Base-by-base conservation (phyloP, 2,797 vertebrate species). In the Lepus oiostolus region DNA sequence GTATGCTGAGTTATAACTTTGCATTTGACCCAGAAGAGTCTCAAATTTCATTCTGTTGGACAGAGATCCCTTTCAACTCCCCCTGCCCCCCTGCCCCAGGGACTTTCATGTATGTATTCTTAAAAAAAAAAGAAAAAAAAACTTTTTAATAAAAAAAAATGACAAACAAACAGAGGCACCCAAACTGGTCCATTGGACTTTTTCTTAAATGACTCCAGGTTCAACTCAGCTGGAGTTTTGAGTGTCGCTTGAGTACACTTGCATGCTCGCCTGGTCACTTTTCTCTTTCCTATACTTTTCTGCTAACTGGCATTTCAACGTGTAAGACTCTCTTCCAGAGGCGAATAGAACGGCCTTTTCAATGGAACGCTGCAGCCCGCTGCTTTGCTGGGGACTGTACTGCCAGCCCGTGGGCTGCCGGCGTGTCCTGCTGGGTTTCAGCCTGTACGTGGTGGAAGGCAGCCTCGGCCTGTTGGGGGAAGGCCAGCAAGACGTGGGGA, bases 221-320 rank as follows among this genome's bases (percentile, higher is more conserved):
- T 97, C 94, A 90, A 21, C 94, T 93, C n/a, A 70, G n/a, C 21
- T 93, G 63, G 84, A 96, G 96, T 95, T 94, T 86, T 28, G 32
- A 87, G 93, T 80, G 24, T 75, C 13, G 0, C 71, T 52, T 83
- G 81, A 93, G 86, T 89, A 32, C 89, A 83, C 83, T 92, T 88
- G 67, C 14, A 76, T 5, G 35, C 28, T 92, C 76, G 35, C 42
- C 54, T 62, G 0, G 22, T 63, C 92, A 84, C 65, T 71, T 91
- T 92, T 94, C 82, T 76, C 70, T 85, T 72, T 70, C 81, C 32
- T 90, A n/a, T 85, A 50, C 17, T 86, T 71, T 93, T 76, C 74
- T 11, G 38, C 63, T 88, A 81, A 85, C 70, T 91, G 85, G 60
- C 70, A 79, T 94, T 92, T 87, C 52, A 88, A 24, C 86, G 74